Evolutionary conservation across 92 coral and sea anemone genomes (phyloP).

Genomic region (Umimayanthus kanabou): DNA sequence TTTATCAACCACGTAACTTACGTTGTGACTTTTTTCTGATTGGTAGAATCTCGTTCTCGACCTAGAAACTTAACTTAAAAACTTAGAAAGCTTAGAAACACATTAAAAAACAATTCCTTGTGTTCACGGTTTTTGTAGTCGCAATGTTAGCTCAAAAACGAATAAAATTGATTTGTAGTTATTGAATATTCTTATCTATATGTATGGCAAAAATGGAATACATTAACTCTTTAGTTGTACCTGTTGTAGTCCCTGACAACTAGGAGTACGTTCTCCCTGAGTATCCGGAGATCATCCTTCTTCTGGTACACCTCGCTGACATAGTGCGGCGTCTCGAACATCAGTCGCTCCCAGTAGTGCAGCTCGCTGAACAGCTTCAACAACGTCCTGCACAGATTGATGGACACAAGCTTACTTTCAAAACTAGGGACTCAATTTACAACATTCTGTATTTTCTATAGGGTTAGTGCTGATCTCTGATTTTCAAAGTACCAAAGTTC

Average conservation of each 20-base stretch:
- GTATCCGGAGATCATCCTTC: conserved; percentile 93
- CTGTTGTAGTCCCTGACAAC: conserved; percentile 99
- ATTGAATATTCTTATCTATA: too few relatives aligned
- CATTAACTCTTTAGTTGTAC: background rate
- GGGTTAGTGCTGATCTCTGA: background rate
- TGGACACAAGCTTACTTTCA: background rate
- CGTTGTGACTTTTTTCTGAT: too few relatives aligned
- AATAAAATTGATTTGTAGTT: too few relatives aligned
- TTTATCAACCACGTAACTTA: too few relatives aligned
- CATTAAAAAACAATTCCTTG: too few relatives aligned
- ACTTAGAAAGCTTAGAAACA: too few relatives aligned
- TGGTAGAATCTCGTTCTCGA: too few relatives aligned
- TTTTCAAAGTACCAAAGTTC: too few relatives aligned
- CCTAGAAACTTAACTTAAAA: too few relatives aligned
- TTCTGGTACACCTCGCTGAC: conserved; percentile 95
- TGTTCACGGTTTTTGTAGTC: too few relatives aligned
- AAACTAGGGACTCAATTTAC: background rate
- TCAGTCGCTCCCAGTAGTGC: conserved; percentile 97
- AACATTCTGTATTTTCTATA: background rate
- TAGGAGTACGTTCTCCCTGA: conserved; percentile 95
- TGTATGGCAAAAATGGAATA: too few relatives aligned
- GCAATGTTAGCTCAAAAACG: too few relatives aligned
- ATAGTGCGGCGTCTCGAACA: conserved; percentile 99
- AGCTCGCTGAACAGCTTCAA: conserved; percentile 92
- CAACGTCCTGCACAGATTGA: conserved; percentile 62